Base-by-base conservation (phyloP, 2,797 vertebrate species). In the Myiothlypis coronata region DNA sequence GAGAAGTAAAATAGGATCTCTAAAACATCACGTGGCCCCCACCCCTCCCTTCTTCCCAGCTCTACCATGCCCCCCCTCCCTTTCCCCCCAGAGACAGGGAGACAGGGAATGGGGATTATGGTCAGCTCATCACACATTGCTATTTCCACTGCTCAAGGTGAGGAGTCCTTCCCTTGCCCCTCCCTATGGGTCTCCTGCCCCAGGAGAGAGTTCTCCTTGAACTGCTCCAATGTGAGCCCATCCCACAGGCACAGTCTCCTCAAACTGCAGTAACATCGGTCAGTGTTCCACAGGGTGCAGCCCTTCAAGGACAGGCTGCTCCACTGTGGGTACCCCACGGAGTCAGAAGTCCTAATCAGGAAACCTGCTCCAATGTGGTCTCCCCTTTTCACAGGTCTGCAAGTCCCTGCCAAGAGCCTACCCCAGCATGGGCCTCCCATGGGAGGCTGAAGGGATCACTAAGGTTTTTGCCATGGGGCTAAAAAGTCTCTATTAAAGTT, bases 61-160 rank as follows among this genome's bases (percentile, higher is more conserved):
- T 68, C 46, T 46, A 37, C 14, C 8, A 2, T 2, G 0, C 10
- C 8, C 8, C 32, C 2, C 1, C 21, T 2, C 2, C 20, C 2
- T 1, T 22, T 7, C 21, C 1, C 10, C 1, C 4, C 1, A 28
- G 11, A 39, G 5, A 0, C 12, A 77, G 24, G 55, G 28, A 46
- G 39, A 46, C 6, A 52, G 46, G n/a, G 47, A 39, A 46, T 23
- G 28, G 39, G 7, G 16, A 3, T 12, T 53, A 11, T 53, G 28
- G 16, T 47, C 34, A 21, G 16, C 6, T 46, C 30, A 52, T 30
- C 34, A n/a, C 20, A 46, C 4, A 9, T 5, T n/a, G 16, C 16
- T 52, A 13, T 14, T 39, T 7, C 20, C 30, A 21, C 41, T 47
- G 34, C 30, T 53, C 17, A 41, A 8, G 16, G 47, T 2, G 24